A percentile compares a stretch with the other conserved stretches of the same genome.
phyloP scores from a whole-genome alignment of 1,140 invertebrate species.

The Theocolax elegans region DNA sequence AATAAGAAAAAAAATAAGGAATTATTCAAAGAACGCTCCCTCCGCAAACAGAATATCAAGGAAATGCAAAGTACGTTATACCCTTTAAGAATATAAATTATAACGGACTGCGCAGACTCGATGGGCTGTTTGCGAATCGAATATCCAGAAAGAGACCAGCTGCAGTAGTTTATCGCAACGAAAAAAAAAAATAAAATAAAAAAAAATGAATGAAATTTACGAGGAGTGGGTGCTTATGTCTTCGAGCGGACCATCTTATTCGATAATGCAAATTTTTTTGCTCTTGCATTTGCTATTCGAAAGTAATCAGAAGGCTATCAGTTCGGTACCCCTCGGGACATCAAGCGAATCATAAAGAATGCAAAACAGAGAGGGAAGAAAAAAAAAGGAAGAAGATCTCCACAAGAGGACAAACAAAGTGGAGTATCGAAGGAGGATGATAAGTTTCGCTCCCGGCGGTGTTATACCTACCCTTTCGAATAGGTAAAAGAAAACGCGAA shows the following conservation, averaged over 20 bases:
- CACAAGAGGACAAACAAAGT: background rate
- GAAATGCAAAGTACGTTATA: background rate
- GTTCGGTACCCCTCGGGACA: background rate
- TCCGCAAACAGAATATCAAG: background rate
- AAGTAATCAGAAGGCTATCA: slow-evolving; percentile 23
- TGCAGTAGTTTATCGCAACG: slow-evolving; percentile 2
- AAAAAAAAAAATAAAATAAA: too few species aligned
- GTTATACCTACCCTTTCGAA: too few species aligned
- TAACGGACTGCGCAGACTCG: background rate
- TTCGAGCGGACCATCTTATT: background rate
- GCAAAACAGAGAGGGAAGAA: slow-evolving; percentile 2
- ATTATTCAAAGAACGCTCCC: background rate
- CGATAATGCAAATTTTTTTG: slow-evolving; percentile 26
- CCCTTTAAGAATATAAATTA: background rate
- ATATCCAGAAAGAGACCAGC: background rate
- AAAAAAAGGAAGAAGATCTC: background rate
- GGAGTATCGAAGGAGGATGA: slow-evolving; percentile 1
- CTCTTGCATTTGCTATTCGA: background rate
- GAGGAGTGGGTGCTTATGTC: background rate
- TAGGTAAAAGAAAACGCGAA: too few species aligned
- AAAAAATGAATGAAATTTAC: background rate
- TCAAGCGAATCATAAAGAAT: background rate
- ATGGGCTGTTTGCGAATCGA: background rate
- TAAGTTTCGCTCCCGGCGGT: slow-evolving; percentile 2
- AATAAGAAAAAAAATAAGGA: background rate